phyloP scores from a whole-genome alignment of 2,888 invertebrate species.

The Drosophila borealis region DNA sequence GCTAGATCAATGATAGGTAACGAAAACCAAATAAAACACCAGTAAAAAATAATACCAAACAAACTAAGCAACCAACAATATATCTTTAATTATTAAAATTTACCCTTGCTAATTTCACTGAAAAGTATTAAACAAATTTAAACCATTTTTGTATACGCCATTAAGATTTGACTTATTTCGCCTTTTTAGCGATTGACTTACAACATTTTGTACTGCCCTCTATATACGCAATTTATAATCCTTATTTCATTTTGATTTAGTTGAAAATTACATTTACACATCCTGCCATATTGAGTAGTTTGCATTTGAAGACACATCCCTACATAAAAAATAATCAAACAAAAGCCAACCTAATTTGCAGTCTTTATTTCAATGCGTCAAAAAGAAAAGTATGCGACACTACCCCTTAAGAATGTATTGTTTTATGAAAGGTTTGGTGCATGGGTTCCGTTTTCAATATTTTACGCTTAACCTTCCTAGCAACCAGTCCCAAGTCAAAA shows the following conservation, averaged over 20 bases:
- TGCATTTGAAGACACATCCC: conserved; percentile 15
- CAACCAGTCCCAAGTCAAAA: conserved; percentile 10
- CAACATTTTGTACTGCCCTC: conserved; percentile 46
- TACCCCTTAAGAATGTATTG: conserved; percentile 22
- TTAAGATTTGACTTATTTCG: conserved; percentile 60
- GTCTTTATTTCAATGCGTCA: conserved; percentile 24
- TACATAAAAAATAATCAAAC: conserved; percentile 11
- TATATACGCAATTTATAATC: conserved; percentile 49
- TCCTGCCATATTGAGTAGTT: conserved; percentile 34
- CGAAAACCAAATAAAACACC: conserved; percentile 45
- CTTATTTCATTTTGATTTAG: conserved; percentile 48
- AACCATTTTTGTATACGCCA: conserved; percentile 49
- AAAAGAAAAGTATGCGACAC: conserved; percentile 39
- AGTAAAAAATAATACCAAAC: conserved; percentile 19
- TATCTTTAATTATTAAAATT: conserved; percentile 29
- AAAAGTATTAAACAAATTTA: conserved; percentile 16
- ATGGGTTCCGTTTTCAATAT: conserved; percentile 49
- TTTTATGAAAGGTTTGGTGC: conserved; percentile 54
- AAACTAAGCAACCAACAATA: conserved; percentile 23
- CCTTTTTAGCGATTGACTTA: conserved; percentile 68
- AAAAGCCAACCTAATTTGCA: conserved; percentile 10
- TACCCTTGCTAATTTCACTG: conserved; percentile 45
- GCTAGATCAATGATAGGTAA: conserved; percentile 98
- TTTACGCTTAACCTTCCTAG: conserved; percentile 24
- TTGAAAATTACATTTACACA: conserved; percentile 33